phyloP scores from a whole-genome alignment of 2,797 vertebrate species.

The Loriculus beryllinus region DNA sequence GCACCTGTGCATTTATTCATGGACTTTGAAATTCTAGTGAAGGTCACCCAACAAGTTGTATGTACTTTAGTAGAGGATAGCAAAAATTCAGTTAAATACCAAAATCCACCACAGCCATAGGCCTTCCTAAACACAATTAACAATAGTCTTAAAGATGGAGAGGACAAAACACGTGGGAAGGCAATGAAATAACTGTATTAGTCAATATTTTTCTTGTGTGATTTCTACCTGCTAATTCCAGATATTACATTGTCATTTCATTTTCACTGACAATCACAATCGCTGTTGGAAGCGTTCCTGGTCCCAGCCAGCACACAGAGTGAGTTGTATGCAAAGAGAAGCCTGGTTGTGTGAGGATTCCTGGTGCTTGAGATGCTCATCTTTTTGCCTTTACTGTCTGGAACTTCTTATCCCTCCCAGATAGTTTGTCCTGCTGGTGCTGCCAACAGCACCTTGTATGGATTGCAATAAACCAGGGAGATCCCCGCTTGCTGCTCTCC shows the following conservation, averaged over 20 bases:
- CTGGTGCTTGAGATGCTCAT: neutral
- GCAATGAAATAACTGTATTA: neutral
- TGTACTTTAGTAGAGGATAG: neutral
- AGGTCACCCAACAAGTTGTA: neutral
- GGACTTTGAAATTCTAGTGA: neutral
- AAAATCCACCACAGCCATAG: neutral
- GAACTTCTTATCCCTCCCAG: neutral
- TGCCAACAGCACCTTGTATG: neutral
- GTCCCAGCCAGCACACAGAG: neutral
- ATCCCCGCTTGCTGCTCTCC: neutral
- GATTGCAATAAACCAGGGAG: neutral
- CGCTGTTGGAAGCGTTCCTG: neutral
- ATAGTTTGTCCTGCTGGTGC: neutral
- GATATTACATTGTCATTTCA: fast-evolving
- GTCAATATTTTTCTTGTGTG: neutral
- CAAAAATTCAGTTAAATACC: neutral
- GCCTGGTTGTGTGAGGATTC: neutral
- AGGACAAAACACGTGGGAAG: neutral
- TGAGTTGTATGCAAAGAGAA: neutral
- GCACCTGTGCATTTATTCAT: neutral
- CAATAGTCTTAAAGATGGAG: neutral
- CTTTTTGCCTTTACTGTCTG: neutral
- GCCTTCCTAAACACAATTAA: neutral
- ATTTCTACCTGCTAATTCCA: neutral
- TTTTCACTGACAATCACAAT: neutral